Base-by-base conservation (phyloP, 2,888 invertebrate genomes). In the Macaria notata region DNA sequence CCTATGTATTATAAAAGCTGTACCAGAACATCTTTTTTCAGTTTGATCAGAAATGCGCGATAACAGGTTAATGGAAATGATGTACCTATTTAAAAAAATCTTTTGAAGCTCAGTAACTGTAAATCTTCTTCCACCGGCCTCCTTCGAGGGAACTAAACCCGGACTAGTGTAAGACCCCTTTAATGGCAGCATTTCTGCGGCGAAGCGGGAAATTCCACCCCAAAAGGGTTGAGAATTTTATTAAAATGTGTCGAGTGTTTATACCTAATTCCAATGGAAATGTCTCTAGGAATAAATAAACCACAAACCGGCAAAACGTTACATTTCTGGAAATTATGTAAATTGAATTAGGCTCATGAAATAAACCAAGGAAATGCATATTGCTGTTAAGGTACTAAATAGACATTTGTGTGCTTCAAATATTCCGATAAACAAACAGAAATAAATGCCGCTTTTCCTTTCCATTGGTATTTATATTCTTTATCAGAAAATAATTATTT, bases 121-220 rank as follows among this genome's bases (percentile, higher is more conserved):
- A 3, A 31, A 36, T 42, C n/a, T 9, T 30, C 5, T 46, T 48
- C 36, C 43, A 52, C 29, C 31, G 49, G 8, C 45, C 46, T 55
- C 76, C 76, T 74, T 69, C 57, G 81, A 81, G 83, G 83, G 78
- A 84, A 84, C 82, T 83, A 82, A 81, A 76, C 76, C 75, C 72
- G 81, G 78, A 78, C 81, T 79, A 83, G 83, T 76, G 86, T 89
- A 88, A 90, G 86, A 84, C 87, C 87, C 83, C 76, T 88, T 67
- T 89, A 87, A 89, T 86, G 79, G 81, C 76, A 63, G 69, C 78
- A 79, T 83, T 81, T 83, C 82, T 83, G 84, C 74, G 84, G 83
- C 79, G 64, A 65, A 59, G 60, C 60, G 75, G 75, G 79, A 81
- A 81, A 78, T 81, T 81, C 73, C 71, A 65, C 72, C 68, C 71